phyloP scores from a whole-genome alignment of 2,797 vertebrate species.

The Hylomyscus alleni region DNA sequence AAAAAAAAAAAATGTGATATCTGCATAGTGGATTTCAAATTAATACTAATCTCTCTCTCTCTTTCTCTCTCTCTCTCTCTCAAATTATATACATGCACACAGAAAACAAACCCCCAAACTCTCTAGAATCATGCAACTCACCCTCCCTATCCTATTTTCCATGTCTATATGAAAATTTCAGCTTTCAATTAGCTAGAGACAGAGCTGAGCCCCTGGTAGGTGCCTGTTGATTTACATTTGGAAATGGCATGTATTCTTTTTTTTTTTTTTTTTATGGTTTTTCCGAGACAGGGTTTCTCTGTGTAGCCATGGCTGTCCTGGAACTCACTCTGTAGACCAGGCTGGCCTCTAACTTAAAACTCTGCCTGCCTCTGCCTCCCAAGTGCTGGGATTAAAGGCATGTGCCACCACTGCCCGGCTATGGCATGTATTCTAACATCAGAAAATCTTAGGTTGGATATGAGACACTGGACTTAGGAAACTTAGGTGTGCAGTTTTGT shows the following conservation, averaged over 20 bases:
- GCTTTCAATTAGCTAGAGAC: background rate
- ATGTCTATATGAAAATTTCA: background rate
- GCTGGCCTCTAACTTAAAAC: too few species aligned
- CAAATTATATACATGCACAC: background rate
- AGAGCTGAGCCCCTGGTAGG: background rate
- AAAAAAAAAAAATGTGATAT: background rate
- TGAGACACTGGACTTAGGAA: background rate
- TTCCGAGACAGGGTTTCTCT: too few species aligned
- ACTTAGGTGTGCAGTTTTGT: background rate
- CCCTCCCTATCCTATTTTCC: background rate
- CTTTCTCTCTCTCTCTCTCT: too few species aligned
- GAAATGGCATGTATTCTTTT: background rate
- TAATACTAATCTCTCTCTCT: background rate
- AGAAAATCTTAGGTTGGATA: slow-evolving; percentile 42
- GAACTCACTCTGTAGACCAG: too few species aligned
- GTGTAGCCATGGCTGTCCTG: too few species aligned
- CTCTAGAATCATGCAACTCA: background rate
- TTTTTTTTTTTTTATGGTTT: too few species aligned
- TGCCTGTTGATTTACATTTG: background rate
- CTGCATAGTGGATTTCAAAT: background rate
- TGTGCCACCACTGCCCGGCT: too few species aligned
- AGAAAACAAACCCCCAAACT: background rate
- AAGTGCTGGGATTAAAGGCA: too few species aligned
- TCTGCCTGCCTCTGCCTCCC: too few species aligned
- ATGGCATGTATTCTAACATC: background rate